Percentiles rank a stretch among this genome's conserved stretches.
Evolutionary conservation across 2,113 vertebrate species (phyloP).

Genomic region (Campylorhamphus procurvoides): DNA sequence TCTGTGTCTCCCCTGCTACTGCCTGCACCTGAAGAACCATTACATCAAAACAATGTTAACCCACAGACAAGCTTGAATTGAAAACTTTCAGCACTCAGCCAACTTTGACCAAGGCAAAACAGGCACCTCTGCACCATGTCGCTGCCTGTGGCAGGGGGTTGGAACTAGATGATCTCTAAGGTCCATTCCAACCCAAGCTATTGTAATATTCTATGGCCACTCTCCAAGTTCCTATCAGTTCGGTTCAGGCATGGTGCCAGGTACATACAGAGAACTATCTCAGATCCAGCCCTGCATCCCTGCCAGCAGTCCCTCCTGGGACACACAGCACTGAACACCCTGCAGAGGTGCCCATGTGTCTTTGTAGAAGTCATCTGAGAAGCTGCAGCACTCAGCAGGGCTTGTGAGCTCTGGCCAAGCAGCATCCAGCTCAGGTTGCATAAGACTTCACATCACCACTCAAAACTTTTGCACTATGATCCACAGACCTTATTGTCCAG

Average conservation of each 20-base stretch:
- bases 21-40: background rate
- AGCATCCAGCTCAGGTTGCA: background rate
- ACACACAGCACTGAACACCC: background rate
- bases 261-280: background rate
- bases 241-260: background rate
- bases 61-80: background rate
- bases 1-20: background rate
- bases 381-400: background rate
- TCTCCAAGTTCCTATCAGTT: background rate
- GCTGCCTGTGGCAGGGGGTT: background rate
- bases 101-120: background rate
- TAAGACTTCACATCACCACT: background rate
- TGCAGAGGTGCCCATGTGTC: background rate
- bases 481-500: background rate
- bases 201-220: background rate
- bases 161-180: background rate
- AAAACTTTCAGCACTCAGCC: rapidly evolving
- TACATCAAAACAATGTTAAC: background rate
- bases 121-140: background rate
- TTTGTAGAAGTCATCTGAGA: background rate
- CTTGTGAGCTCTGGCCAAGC: background rate
- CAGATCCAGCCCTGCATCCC: rapidly evolving
- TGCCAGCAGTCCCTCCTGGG: background rate
- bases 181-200: background rate
- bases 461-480: background rate